A percentile compares a stretch with the other conserved stretches of the same genome.
phyloP scores from a whole-genome alignment of 1,140 invertebrate species.

The Brachionus koreanus region DNA sequence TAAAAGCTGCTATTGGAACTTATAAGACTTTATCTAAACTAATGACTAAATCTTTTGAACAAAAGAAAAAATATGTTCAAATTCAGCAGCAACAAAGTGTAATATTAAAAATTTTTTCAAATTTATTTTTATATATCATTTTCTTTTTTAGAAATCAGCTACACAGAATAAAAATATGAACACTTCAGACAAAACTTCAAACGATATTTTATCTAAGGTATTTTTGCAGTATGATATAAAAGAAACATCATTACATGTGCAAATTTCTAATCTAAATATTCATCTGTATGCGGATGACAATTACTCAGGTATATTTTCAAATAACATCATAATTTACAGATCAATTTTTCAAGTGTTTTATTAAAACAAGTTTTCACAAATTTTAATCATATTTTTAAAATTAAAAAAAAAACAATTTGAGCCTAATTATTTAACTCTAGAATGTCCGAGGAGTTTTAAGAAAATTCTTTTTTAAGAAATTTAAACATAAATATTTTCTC shows the following conservation, averaged over 20 bases:
- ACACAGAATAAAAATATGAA: conserved; percentile 48
- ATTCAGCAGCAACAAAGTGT: conserved; percentile 66
- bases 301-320: conserved; percentile 66
- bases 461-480: too few relatives aligned
- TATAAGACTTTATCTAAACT: conserved; percentile 28
- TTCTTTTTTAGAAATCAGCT: conserved; percentile 37
- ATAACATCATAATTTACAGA: neutral
- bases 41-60: conserved; percentile 81
- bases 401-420: too few relatives aligned
- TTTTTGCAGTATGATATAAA: conserved; percentile 86
- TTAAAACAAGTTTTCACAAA: too few relatives aligned
- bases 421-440: too few relatives aligned
- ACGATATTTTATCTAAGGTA: conserved; percentile 63
- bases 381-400: too few relatives aligned
- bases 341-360: too few relatives aligned
- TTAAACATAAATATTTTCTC: too few relatives aligned
- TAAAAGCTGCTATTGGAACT: conserved; percentile 80
- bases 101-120: neutral
- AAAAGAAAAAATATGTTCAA: conserved; percentile 76
- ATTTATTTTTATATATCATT: neutral
- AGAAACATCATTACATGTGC: conserved; percentile 95
- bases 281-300: conserved; percentile 87
- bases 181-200: conserved; percentile 14
- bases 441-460: too few relatives aligned
- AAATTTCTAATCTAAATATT: conserved; percentile 85